Evolutionary conservation across 2,888 invertebrate genomes (phyloP).

Genomic region (Gandaritis pyraliata): DNA sequence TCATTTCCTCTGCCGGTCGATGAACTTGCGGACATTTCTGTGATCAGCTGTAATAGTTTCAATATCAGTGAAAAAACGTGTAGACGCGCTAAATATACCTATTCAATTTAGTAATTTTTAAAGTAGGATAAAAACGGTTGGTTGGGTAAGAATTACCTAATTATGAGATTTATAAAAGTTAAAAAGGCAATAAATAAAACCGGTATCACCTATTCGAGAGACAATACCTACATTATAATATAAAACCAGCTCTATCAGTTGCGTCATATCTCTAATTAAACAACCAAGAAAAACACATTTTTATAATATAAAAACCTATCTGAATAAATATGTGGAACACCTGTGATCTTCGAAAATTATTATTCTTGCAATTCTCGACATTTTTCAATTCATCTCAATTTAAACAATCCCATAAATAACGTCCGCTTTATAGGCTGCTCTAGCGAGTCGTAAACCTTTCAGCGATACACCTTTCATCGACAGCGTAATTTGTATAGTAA

Average conservation of each 20-base stretch:
- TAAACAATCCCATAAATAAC: slow-evolving; percentile 29
- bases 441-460: slow-evolving; percentile 33
- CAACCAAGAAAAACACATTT: not conserved
- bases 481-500: slow-evolving; percentile 28
- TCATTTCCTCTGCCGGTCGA: slow-evolving; percentile 39
- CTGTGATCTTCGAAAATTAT: slow-evolving; percentile 20
- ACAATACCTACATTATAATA: too few species aligned
- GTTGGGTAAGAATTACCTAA: not conserved
- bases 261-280: not conserved
- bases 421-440: slow-evolving; percentile 24
- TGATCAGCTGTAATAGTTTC: not conserved
- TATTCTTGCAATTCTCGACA: slow-evolving; percentile 13
- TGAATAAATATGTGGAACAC: slow-evolving; percentile 16
- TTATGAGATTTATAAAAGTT: not conserved
- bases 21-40: slow-evolving; percentile 19
- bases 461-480: slow-evolving; percentile 33
- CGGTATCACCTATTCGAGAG: not conserved
- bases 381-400: slow-evolving; percentile 25
- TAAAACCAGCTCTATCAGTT: not conserved
- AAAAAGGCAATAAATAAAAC: not conserved
- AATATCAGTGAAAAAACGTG: not conserved
- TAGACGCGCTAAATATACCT: too few species aligned
- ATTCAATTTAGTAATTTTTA: too few species aligned
- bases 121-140: too few species aligned
- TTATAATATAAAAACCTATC: slow-evolving; percentile 6